These are phyloP conservation scores for Limnephilus lunatus DNA, from an alignment of 2,888 invertebrate genomes.

Conservation along the genomic window DNA sequence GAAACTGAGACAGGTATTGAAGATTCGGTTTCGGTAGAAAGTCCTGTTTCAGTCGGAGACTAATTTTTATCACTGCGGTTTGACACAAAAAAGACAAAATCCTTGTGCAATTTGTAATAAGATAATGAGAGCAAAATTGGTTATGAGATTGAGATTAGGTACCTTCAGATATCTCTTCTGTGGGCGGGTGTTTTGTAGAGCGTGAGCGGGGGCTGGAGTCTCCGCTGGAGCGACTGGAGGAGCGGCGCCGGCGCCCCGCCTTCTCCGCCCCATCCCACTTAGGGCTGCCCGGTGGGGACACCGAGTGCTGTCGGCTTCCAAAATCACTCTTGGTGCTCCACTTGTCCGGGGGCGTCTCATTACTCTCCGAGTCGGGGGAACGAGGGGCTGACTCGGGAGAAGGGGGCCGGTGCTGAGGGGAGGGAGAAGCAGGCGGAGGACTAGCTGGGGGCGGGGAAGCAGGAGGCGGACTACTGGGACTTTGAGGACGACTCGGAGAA, in stretches of 20 bases:
- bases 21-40: no score
- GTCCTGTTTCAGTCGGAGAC: no score
- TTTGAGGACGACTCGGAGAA: conserved; percentile 49
- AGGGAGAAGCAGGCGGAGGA: conserved; percentile 26
- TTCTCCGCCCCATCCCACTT: conserved; percentile 14
- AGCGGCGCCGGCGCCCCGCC: conserved; percentile 68
- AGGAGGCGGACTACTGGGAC: background rate
- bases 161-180: conserved; percentile 83
- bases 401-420: background rate
- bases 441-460: conserved; percentile 8
- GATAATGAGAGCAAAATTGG: background rate
- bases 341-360: conserved; percentile 53
- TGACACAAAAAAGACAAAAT: background rate
- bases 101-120: background rate
- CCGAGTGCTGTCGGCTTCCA: conserved; percentile 55
- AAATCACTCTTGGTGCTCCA: conserved; percentile 65
- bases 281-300: conserved; percentile 52
- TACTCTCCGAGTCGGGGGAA: conserved; percentile 52
- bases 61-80: background rate
- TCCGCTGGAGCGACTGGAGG: conserved; percentile 74
- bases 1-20: no score
- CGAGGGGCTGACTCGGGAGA: conserved; percentile 67
- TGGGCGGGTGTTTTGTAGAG: conserved; percentile 73
- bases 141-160: conserved; percentile 62
- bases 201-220: conserved; percentile 74